Base-by-base conservation (phyloP, 1,140 invertebrate species). In the Drosophila sucinea region DNA sequence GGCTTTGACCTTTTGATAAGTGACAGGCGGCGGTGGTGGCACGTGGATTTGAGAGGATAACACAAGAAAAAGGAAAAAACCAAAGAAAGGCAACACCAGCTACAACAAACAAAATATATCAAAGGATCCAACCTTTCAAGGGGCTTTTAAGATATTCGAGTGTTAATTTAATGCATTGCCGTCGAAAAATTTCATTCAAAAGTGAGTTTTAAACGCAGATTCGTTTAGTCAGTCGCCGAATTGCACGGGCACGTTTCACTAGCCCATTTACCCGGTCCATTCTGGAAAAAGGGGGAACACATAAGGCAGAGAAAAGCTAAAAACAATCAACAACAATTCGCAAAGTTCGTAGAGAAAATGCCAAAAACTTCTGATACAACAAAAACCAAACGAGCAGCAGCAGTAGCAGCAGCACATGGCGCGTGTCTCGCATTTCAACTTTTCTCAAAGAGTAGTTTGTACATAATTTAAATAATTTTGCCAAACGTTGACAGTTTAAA, bases 381-480 rank as follows among this genome's bases (percentile, higher is more conserved):
- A 56, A 60, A 27, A 32, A 63, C 69, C 66, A 66, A 57, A 62
- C 17, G 11, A 23, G 3, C 1, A 40, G 3, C 1, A 11, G 40
- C 11, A 25, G 35, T 40, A 56, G 33, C 23, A 33, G 58, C 44
- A 17, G 60, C 82, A 75, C 69, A 73, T 69, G 83, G 79, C 83
- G 83, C 83, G 79, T 86, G 83, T 87, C 72, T 83, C 72, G 83
- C 83, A 87, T 83, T 87, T 77, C 73, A 86, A 87, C 73, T 70
- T 51, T 72, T 69, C 67, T 64, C 68, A 67, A 57, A 76, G 58
- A 79, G 83, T 82, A 83, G 84, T 83, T 86, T 77, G 76, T 79
- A 87, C 77, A 86, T 87, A 73, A 86, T 86, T 86, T 86, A 83
- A 86, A 86, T 86, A 86, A 77, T 89, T 85, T 68, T 79, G 67